Conservation (phyloP, 2,113 vertebrate genomes). For the Paradoxurus hermaphroditus region DNA sequence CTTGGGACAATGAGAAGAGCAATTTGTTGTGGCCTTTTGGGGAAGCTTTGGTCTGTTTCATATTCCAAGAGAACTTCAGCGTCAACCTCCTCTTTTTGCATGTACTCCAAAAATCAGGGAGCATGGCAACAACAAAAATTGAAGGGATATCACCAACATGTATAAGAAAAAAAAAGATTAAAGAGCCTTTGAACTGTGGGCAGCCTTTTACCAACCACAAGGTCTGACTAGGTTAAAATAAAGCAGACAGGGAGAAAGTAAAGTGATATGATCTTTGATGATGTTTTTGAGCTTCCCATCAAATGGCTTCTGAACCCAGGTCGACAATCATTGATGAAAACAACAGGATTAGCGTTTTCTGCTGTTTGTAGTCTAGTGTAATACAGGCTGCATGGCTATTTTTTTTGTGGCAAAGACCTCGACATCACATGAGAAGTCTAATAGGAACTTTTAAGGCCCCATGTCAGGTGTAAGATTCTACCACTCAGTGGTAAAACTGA, state of each 20-base stretch:
- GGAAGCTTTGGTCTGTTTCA: background rate
- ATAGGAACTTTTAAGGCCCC: background rate
- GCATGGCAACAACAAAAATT: background rate
- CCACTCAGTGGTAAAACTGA: background rate
- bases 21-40: background rate
- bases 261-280: background rate
- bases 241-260: background rate
- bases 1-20: background rate
- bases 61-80: background rate
- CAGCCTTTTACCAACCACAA: background rate
- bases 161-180: background rate
- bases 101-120: background rate
- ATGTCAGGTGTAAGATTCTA: background rate
- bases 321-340: background rate
- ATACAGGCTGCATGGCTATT: background rate
- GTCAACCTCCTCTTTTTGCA: background rate
- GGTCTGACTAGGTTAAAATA: background rate
- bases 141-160: background rate
- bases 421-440: background rate
- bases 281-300: background rate
- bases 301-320: constrained; percentile 1
- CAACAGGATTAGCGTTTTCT: background rate
- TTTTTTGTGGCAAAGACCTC: background rate
- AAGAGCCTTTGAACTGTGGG: background rate
- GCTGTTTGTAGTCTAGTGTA: background rate